Evolutionary conservation across 2,113 vertebrate genomes (phyloP), one percentile per base, ranked within the genome.

Genomic region (Sturnira hondurensis): DNA sequence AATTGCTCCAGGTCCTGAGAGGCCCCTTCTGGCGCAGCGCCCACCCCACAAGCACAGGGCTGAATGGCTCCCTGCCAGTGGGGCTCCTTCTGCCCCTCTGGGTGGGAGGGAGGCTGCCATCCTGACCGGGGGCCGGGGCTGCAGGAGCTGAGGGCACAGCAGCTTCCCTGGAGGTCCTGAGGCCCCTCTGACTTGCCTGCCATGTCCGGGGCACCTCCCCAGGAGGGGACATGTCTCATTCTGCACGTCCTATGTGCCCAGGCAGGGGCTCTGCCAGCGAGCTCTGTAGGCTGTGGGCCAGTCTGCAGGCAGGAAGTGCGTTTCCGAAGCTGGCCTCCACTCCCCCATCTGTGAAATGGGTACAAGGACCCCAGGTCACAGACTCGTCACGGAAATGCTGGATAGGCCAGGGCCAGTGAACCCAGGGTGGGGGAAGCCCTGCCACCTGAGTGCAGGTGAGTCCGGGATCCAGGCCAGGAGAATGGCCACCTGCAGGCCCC

Each of bases 341-440:
- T 24, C 70, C 12, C 12, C 54, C 7, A 1, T 26, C 28, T 47
- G 19, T 7, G 65, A 89, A 63, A 80, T 5, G 15, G 77, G 61
- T 12, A 15, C 2, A 0, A 20, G 12, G 31, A 13, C 58, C 11
- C 22, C 1, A 3, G 13, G 26, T 47, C 17, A 2, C 1, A 2
- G 24, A 24, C 41, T 3, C n/a, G 1, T 31, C 7, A 3, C 1
- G 16, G 36, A 36, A 65, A 38, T 1, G 0, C 52, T 14, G 20
- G 61, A 10, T 0, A 26, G 63, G 24, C 33, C 24, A n/a, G 70
- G 54, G 88, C 12, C 7, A 11, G 28, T 2, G 45, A 41, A 7
- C 7, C 19, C 0, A 33, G 24, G 52, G n/a, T n/a, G 15, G 9
- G 4, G 33, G 28, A 4, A 5, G 61, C 3, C 10, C 56, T 24